Evolutionary conservation across 1,140 invertebrate genomes (phyloP).

Genomic region (Drosophila nebulosa): DNA sequence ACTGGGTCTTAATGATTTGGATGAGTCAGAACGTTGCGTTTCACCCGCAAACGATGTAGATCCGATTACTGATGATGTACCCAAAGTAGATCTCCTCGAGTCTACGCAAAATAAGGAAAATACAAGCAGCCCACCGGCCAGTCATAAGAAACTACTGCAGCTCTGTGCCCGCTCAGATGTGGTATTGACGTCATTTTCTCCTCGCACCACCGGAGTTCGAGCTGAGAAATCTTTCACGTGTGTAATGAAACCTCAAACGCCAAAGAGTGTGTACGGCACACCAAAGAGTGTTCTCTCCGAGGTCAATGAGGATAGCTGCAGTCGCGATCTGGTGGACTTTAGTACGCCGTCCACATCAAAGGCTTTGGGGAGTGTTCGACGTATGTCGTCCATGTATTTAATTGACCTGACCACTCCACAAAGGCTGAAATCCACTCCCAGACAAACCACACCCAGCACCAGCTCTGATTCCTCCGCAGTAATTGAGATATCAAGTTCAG

Average conservation of each 20-base stretch:
- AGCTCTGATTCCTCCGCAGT: conserved; percentile 41
- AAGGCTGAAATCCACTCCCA: conserved; percentile 37
- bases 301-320: conserved; percentile 61
- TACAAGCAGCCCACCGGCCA: conserved; percentile 39
- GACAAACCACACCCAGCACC: conserved; percentile 31
- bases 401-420: conserved; percentile 72
- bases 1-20: conserved; percentile 42
- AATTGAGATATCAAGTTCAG: conserved; percentile 49
- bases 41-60: conserved; percentile 21
- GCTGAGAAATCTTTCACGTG: conserved; percentile 69
- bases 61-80: conserved; percentile 12
- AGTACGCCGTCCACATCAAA: conserved; percentile 68
- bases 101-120: conserved; percentile 74
- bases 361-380: conserved; percentile 5
- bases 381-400: conserved; percentile 62
- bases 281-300: conserved; percentile 64
- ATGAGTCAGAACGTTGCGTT: conserved; percentile 11
- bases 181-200: conserved; percentile 71
- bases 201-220: conserved; percentile 65
- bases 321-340: conserved; percentile 50
- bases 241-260: conserved; percentile 53
- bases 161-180: conserved; percentile 62
- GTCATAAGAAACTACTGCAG: conserved; percentile 45
- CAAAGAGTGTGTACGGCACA: conserved; percentile 69
- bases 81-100: conserved; percentile 68